A percentile compares a stretch with the other conserved stretches of the same genome.
Conservation (phyloP, 2,888 invertebrate species). For the Camptogramma bilineatum region DNA sequence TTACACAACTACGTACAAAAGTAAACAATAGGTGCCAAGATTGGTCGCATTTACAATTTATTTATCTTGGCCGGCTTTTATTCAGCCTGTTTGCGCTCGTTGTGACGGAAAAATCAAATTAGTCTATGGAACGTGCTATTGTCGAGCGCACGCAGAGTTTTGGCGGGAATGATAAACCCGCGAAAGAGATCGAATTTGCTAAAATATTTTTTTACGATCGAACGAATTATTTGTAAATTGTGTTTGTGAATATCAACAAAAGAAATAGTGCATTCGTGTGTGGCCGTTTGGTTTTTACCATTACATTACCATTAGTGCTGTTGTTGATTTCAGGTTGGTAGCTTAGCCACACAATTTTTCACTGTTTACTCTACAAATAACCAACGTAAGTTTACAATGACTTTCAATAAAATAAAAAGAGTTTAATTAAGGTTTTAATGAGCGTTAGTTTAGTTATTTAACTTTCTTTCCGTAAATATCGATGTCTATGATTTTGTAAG, state of each 20-base stretch:
- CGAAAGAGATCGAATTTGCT: constrained; percentile 22
- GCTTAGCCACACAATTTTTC: background rate
- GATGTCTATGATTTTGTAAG: too few species aligned
- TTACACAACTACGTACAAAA: constrained; percentile 55
- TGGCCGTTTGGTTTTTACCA: background rate
- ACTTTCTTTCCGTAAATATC: too few species aligned
- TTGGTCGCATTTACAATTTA: constrained; percentile 52
- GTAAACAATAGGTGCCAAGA: constrained; percentile 52
- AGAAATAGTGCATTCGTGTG: background rate
- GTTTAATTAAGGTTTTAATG: too few species aligned
- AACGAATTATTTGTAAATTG: background rate
- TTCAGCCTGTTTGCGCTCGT: constrained; percentile 34
- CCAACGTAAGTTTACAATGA: too few species aligned
- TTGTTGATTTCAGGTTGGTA: background rate
- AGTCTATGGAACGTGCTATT: constrained; percentile 58
- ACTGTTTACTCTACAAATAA: background rate
- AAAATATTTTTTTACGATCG: background rate
- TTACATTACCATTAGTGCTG: background rate
- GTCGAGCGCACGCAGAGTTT: constrained; percentile 51
- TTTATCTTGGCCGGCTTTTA: constrained; percentile 52
- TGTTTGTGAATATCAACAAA: background rate
- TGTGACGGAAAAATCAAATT: constrained; percentile 48
- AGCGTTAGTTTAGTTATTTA: too few species aligned
- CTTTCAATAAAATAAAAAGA: too few species aligned
- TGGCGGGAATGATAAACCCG: constrained; percentile 46